Conservation (phyloP, 2,113 vertebrate species). For the Galbula dea region DNA sequence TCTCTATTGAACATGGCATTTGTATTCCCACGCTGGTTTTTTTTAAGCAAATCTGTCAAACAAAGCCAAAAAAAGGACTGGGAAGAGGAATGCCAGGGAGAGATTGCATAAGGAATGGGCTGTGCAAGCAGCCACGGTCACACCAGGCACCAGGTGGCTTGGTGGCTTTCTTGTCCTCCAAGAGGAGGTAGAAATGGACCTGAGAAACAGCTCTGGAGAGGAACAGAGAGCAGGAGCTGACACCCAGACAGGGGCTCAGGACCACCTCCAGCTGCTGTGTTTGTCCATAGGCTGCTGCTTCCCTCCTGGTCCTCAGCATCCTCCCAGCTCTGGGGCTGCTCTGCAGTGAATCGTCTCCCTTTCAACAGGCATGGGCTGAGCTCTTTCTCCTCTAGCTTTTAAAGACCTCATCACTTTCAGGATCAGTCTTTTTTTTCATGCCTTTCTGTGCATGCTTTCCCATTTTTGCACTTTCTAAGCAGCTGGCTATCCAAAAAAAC, state of each 20-base stretch:
- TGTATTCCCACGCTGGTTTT: conserved; percentile 42
- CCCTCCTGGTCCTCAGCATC: background rate
- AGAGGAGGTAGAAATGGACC: background rate
- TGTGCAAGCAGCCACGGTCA: background rate
- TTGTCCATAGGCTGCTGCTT: background rate
- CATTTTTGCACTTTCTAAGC: background rate
- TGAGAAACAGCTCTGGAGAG: background rate
- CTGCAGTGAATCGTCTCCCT: background rate
- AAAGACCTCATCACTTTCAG: background rate
- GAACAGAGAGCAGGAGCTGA: background rate
- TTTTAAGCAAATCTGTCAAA: conserved; percentile 47
- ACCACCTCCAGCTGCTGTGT: background rate
- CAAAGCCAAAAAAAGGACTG: background rate
- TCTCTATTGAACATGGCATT: conserved; percentile 53
- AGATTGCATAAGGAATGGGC: background rate
- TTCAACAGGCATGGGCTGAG: background rate
- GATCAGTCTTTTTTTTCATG: background rate
- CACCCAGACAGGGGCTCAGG: background rate
- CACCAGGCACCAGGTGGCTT: background rate
- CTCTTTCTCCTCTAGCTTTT: background rate
- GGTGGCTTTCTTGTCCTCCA: background rate
- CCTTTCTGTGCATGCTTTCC: background rate
- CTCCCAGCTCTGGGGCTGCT: background rate
- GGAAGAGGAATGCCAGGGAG: background rate
- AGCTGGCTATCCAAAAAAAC: background rate